Base-by-base conservation (phyloP, 1,140 invertebrate genomes). In the Stratiolaelaps scimitus region DNA sequence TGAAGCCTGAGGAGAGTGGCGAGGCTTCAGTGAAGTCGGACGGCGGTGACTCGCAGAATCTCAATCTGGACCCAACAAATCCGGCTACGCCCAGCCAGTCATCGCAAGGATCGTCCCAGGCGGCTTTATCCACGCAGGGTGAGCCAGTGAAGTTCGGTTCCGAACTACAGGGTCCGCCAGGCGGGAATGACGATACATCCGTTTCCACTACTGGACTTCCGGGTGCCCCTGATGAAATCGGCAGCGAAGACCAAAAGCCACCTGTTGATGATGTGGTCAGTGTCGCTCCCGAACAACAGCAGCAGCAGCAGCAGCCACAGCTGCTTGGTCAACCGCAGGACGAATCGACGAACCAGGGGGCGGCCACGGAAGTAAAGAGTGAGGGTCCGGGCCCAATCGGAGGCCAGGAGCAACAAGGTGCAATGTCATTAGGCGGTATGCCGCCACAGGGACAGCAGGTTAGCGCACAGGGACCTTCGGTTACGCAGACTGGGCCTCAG, bases 21-120 rank as follows among this genome's bases (percentile, higher is more conserved):
- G 53, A 60, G 53, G 53, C 53, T 60, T 60, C 53, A 60, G 53
- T 60, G 23, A 60, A 60, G 53, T 60, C 53, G 53, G 53, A 60
- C 23, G 34, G 53, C 53, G 34, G 34, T 40, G 53, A 60, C 23
- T 60, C 53, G 53, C 53, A 60, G 23, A 60, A 60, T 60, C 53
- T 60, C 53, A 60, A 60, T 34, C 23, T 60, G 53, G 53, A 60
- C 53, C 53, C 26, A 26, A 26, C 53, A 23, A 60, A 26, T 40
- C 34, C 34, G 10, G 34, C 34, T 10, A 40, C 34, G 26, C 34
- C 53, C 15, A 60, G 26, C 53, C 23, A 26, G 53, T 60, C 53
- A 29, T 60, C 53, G 23, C 53, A 60, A 34, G 34, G 34, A 40
- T 40, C 34, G 10, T 40, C 34, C 5, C 34, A 40, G 34, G 34